Base-by-base conservation (phyloP, 1,140 invertebrate genomes). In the Drosophila eugracilis region DNA sequence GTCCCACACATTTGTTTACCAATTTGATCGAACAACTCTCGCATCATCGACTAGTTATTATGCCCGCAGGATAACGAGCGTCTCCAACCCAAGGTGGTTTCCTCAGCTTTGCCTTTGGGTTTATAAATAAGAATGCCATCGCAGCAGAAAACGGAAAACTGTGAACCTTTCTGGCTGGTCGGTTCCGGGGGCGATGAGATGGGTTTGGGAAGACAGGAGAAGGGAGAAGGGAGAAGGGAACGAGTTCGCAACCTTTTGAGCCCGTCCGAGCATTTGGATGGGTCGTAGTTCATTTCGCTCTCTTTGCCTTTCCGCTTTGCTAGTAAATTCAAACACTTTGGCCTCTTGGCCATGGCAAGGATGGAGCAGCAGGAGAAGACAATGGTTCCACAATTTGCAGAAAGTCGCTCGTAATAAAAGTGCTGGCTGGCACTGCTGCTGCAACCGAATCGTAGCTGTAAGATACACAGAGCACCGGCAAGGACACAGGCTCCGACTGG, bases 321-420 rank as follows among this genome's bases (percentile, higher is more conserved):
- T 74, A 86, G 73, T 86, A 74, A 86, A 86, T 80, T 88, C 81
- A 86, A 86, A 86, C 81, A 86, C 83, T 86, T 77, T 86, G 83
- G 70, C 73, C 81, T 78, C 63, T 78, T 55, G 72, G 74, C 78
- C 71, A 65, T 55, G 72, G 74, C 78, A 65, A 65, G 50, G 72
- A 15, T 19, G 47, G 10, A 21, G 48, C n/a, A 19, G 48, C 36
- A 36, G 34, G 58, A 55, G 80, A 86, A 85, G 77, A 86, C 81
- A 86, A 88, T 88, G 81, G 77, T 81, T 88, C 81, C 69, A 74
- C 74, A 86, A 86, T 78, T 86, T 86, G 83, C 85, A 86, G 81
- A 88, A 80, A 86, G 81, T 86, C 81, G 81, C 83, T 78, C 78
- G 77, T 86, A 88, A 86, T 86, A 86, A 86, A 86, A 86, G 81